Evolutionary conservation across 2,113 vertebrate genomes (phyloP).

Genomic region (Lepisosteus osseus): DNA sequence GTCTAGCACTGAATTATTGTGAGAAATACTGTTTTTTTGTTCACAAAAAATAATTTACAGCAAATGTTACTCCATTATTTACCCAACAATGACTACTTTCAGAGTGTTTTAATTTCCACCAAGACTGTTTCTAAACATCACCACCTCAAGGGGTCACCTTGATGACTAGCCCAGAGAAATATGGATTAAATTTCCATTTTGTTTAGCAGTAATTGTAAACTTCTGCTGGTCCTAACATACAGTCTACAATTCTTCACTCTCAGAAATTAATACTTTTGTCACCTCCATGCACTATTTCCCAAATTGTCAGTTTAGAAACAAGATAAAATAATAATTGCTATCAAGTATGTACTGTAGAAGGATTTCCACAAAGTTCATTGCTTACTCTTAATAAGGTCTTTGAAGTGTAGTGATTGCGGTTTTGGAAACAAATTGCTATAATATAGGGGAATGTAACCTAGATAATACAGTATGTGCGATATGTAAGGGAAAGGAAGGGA

Average conservation of each 20-base stretch:
- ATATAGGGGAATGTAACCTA: background rate
- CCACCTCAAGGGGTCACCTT: slow-evolving; percentile 28
- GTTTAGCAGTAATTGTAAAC: slow-evolving; percentile 8
- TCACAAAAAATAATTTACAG: slow-evolving; percentile 32
- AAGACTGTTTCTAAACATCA: background rate
- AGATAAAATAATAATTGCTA: slow-evolving; percentile 13
- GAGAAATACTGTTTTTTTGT: slow-evolving; percentile 41
- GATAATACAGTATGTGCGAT: background rate
- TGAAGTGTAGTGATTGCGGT: background rate
- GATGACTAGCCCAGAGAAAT: slow-evolving; percentile 17
- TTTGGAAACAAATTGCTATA: background rate
- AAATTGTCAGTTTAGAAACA: slow-evolving; percentile 15
- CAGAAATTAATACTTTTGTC: slow-evolving; percentile 3
- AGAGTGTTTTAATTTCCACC: slow-evolving; percentile 11
- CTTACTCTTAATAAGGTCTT: background rate
- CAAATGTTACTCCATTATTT: slow-evolving; percentile 18
- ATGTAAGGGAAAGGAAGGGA: too few species aligned
- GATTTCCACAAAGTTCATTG: background rate
- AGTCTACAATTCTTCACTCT: slow-evolving; percentile 6
- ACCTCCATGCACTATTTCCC: slow-evolving; percentile 3
- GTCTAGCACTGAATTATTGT: slow-evolving; percentile 40
- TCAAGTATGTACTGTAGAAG: background rate
- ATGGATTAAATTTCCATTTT: background rate
- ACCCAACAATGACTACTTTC: slow-evolving; percentile 27
- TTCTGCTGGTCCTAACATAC: background rate